A percentile compares a stretch with the other conserved stretches of the same genome.
Evolutionary conservation across 2,113 vertebrate species (phyloP).

Genomic region (Pogona vitticeps): DNA sequence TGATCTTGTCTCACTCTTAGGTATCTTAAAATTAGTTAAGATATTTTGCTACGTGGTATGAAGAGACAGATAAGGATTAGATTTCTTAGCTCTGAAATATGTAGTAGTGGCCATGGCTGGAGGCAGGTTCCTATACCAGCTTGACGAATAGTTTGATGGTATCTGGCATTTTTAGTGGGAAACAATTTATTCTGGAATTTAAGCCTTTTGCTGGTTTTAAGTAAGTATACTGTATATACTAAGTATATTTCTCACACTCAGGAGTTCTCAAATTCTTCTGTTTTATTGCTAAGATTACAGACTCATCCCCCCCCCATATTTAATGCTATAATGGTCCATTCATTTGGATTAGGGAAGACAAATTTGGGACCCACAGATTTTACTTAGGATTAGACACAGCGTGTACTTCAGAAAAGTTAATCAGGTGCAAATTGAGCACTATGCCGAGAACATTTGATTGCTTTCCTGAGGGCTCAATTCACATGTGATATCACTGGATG

Average conservation of each 20-base stretch:
- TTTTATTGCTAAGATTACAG: background rate
- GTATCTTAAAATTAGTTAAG: conserved; percentile 11
- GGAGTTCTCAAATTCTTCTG: background rate
- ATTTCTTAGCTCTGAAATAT: conserved; percentile 21
- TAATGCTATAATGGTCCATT: background rate
- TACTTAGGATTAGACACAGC: background rate
- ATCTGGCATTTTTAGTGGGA: conserved; percentile 14
- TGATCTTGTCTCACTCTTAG: conserved; percentile 19
- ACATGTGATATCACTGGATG: background rate
- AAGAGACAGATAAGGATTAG: conserved; percentile 8
- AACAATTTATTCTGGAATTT: background rate
- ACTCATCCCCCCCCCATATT: too few species aligned
- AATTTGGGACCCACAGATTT: background rate
- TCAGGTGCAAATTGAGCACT: background rate
- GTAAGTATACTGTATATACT: background rate
- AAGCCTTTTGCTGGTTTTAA: conserved; percentile 12
- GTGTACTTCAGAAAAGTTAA: background rate
- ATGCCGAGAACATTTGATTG: background rate
- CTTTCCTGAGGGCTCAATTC: background rate
- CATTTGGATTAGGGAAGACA: background rate
- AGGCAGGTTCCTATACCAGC: background rate
- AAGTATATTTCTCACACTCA: background rate
- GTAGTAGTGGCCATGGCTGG: background rate
- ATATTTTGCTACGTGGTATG: background rate
- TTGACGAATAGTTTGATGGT: conserved; percentile 23